phyloP scores from a whole-genome alignment of 2,888 invertebrate species.

The Aquatica leii region DNA sequence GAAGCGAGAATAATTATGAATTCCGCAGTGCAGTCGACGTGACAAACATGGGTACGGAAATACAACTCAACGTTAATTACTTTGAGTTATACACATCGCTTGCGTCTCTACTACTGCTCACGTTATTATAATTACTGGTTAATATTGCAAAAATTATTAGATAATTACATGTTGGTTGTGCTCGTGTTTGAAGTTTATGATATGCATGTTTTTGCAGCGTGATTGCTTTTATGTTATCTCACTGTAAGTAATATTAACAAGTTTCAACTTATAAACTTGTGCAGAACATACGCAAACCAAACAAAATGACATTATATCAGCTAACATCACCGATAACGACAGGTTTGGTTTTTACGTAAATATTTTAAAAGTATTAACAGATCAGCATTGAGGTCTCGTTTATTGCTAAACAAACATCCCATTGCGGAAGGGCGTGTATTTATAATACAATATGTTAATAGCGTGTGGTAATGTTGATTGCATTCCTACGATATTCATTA shows the following conservation, averaged over 20 bases:
- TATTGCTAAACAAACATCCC: conserved; percentile 16
- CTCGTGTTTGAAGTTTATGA: conserved; percentile 13
- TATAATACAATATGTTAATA: conserved; percentile 28
- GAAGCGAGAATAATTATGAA: conserved; percentile 36
- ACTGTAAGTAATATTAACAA: conserved; percentile 10
- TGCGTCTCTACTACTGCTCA: conserved; percentile 23
- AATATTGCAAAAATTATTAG: conserved; percentile 28
- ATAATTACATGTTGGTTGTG: conserved; percentile 21
- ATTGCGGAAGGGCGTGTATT: conserved; percentile 24
- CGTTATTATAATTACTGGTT: conserved; percentile 29
- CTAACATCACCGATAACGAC: too few relatives aligned
- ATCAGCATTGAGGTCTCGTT: conserved; percentile 10
- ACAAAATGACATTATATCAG: too few relatives aligned
- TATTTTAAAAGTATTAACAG: conserved; percentile 1
- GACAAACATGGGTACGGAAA: conserved; percentile 37
- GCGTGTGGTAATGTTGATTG: conserved; percentile 24
- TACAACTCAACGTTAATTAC: conserved; percentile 35
- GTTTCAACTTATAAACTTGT: background rate
- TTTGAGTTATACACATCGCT: conserved; percentile 35
- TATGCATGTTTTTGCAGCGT: conserved; percentile 4
- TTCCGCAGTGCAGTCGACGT: conserved; percentile 35
- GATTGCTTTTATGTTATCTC: conserved; percentile 13
- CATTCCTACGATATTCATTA: conserved; percentile 22
- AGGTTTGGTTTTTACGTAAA: background rate
- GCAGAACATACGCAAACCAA: background rate